These are phyloP conservation scores for Temnothorax ravouxi DNA, from an alignment of 2,888 invertebrate genomes.

Conservation along the genomic window DNA sequence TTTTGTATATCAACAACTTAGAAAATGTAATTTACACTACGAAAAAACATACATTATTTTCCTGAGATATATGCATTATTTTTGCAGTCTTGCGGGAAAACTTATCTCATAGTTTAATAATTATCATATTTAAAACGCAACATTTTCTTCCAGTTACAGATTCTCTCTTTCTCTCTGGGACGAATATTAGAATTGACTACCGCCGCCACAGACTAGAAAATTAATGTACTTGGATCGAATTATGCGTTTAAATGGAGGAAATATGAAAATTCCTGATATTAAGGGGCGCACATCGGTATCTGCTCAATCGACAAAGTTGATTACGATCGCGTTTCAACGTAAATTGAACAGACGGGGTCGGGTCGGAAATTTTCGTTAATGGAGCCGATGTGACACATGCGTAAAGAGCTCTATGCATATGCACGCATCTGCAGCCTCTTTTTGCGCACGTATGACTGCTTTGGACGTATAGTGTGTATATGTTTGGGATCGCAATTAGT, in stretches of 20 bases:
- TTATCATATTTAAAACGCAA: not conserved
- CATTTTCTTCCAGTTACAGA: not conserved
- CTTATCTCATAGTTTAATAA: not conserved
- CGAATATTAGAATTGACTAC: conserved; percentile 2
- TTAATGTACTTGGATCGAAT: conserved; percentile 40
- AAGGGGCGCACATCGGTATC: conserved; percentile 33
- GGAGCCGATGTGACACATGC: conserved; percentile 16
- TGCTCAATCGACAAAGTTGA: conserved; percentile 52
- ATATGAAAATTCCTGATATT: conserved; percentile 47
- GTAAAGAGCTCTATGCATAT: conserved; percentile 16
- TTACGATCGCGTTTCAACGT: conserved; percentile 50
- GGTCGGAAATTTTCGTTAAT: conserved; percentile 51
- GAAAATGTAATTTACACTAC: not conserved
- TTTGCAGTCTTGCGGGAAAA: not conserved
- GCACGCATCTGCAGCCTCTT: conserved; percentile 42
- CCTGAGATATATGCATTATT: not conserved
- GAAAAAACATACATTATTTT: not conserved
- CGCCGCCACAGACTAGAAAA: not conserved
- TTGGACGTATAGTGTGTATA: conserved; percentile 64
- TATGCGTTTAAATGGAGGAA: conserved; percentile 49
- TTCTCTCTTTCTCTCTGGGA: not conserved
- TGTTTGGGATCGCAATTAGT: conserved; percentile 69
- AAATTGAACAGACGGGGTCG: conserved; percentile 46
- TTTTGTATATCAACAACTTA: not conserved
- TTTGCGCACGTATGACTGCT: conserved; percentile 67